Percentiles rank a stretch among this genome's conserved stretches.
Evolutionary conservation across 2,888 invertebrate species (phyloP).

Genomic region (Erebia epiphron): DNA sequence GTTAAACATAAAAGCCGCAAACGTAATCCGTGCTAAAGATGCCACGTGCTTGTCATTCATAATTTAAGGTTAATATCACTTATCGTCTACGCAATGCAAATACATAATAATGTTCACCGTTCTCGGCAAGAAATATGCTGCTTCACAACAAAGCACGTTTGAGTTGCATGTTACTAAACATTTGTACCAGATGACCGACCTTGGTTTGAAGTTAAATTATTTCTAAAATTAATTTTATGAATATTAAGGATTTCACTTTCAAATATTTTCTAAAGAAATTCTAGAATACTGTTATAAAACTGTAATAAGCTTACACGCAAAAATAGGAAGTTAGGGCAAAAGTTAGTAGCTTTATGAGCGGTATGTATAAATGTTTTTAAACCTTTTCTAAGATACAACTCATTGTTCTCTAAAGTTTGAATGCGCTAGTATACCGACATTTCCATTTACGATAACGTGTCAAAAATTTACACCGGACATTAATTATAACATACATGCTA

Average conservation of each 20-base stretch:
- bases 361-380: neutral
- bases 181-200: neutral
- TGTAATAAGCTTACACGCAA: too few relatives aligned
- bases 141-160: constrained; percentile 23
- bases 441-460: constrained; percentile 38
- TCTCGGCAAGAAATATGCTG: constrained; percentile 24
- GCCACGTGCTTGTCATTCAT: constrained; percentile 72
- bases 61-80: constrained; percentile 57
- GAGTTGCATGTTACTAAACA: constrained; percentile 14
- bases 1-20: constrained; percentile 29
- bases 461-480: constrained; percentile 36
- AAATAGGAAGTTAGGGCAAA: too few relatives aligned
- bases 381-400: neutral
- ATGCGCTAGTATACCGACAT: constrained; percentile 5
- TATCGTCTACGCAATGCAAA: constrained; percentile 52
- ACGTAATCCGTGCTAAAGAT: constrained; percentile 44
- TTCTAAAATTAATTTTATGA: neutral
- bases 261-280: too few relatives aligned
- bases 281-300: too few relatives aligned
- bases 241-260: too few relatives aligned
- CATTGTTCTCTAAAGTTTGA: constrained; percentile 23
- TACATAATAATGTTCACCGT: constrained; percentile 37
- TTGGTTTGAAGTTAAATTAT: constrained; percentile 17
- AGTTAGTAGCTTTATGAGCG: neutral
- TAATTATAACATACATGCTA: constrained; percentile 42